Percentiles rank a stretch among this genome's conserved stretches.
These are phyloP conservation scores for Brachionichthys hirsutus DNA, from an alignment of 2,113 vertebrate species.

Conservation along the genomic window DNA sequence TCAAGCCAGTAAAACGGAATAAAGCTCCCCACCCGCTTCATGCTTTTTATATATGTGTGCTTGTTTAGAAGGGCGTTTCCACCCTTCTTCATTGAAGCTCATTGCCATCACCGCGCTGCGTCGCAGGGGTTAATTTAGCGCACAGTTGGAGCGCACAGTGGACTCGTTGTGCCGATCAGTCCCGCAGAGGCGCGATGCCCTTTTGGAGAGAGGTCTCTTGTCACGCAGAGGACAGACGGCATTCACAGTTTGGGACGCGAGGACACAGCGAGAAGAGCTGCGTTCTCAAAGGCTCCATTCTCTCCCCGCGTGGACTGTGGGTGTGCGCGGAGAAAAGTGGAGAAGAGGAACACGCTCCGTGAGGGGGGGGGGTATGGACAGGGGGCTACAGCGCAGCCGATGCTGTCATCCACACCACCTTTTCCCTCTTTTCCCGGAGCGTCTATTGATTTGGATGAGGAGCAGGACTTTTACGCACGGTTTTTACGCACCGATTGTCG, in stretches of 20 bases:
- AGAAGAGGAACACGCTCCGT: conserved; percentile 47
- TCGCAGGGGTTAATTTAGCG: conserved; percentile 68
- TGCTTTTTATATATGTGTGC: conserved; percentile 50
- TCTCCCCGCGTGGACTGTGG: conserved; percentile 63
- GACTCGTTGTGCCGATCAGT: conserved; percentile 62
- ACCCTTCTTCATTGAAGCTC: conserved; percentile 38
- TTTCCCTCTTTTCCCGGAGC: conserved; percentile 10
- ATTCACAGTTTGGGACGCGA: conserved; percentile 65
- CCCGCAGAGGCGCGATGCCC: conserved; percentile 77
- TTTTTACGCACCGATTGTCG: conserved; percentile 40
- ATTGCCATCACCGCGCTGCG: conserved; percentile 48
- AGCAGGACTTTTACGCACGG: conserved; percentile 48
- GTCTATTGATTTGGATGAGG: conserved; percentile 44
- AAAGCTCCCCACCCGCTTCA: conserved; percentile 42
- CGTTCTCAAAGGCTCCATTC: conserved; percentile 67
- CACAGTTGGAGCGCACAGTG: conserved; percentile 55
- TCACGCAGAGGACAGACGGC: conserved; percentile 67
- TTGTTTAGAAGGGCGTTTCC: conserved; percentile 55
- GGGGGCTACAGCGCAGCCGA: conserved; percentile 40
- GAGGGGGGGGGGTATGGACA: conserved; percentile 32
- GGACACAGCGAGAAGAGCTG: conserved; percentile 68
- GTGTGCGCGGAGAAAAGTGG: conserved; percentile 58
- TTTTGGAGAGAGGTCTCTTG: conserved; percentile 73
- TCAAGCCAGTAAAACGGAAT: conserved; percentile 47
- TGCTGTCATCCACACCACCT: conserved; percentile 48